Evolutionary conservation across 2,797 vertebrate genomes (phyloP).

Genomic region (Sternarchorhynchus goeldii): DNA sequence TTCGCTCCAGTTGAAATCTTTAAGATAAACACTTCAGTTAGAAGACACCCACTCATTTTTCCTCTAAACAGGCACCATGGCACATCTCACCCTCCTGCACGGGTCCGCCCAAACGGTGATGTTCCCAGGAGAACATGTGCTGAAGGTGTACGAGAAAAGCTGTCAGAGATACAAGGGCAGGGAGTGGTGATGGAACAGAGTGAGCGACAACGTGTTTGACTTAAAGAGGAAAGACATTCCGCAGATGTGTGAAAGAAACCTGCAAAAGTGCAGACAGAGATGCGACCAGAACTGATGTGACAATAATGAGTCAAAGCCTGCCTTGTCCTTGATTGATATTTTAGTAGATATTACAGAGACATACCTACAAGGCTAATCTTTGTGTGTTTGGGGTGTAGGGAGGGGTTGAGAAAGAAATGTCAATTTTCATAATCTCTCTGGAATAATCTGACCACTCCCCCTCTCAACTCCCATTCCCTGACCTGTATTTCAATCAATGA

Average conservation of each 20-base stretch:
- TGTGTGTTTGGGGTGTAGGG: neutral
- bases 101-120: slow-evolving; percentile 2
- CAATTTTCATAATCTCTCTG: slow-evolving; percentile 9
- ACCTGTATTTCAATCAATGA: slow-evolving; percentile 25
- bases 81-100: neutral
- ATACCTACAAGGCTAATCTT: slow-evolving; percentile 27
- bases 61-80: slow-evolving; percentile 4
- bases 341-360: slow-evolving; percentile 13
- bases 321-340: slow-evolving; percentile 8
- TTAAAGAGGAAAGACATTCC: neutral
- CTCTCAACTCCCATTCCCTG: neutral
- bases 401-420: neutral
- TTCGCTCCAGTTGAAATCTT: slow-evolving; percentile 23
- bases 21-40: slow-evolving; percentile 26
- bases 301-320: neutral
- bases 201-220: neutral
- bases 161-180: no score
- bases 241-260: neutral
- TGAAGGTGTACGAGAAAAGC: neutral
- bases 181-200: slow-evolving; percentile 7
- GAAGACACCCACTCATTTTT: slow-evolving; percentile 7
- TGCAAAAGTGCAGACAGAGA: neutral
- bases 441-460: slow-evolving; percentile 26
- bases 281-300: neutral
- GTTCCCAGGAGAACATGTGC: slow-evolving; percentile 1